Evolutionary conservation across 2,113 vertebrate genomes (phyloP).

Genomic region (Hydropotes inermis): DNA sequence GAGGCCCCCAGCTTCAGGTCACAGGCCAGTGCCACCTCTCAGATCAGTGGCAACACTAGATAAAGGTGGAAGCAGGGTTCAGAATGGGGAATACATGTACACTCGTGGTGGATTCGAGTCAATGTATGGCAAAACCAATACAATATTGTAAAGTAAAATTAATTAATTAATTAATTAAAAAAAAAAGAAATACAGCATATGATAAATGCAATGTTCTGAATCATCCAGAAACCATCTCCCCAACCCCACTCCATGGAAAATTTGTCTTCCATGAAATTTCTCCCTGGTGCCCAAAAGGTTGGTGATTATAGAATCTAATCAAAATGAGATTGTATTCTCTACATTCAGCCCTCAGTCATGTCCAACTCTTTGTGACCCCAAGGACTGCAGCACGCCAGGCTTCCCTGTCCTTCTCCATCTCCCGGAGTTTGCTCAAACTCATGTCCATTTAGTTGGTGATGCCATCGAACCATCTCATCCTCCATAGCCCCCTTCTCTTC

Average conservation of each 20-base stretch:
- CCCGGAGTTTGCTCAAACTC: neutral
- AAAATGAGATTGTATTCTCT: neutral
- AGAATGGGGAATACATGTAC: no score
- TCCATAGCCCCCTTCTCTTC: neutral
- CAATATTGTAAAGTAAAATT: no score
- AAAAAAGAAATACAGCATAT: neutral
- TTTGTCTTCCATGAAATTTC: neutral
- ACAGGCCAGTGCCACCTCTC: neutral
- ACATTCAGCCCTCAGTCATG: neutral
- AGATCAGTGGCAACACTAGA: neutral
- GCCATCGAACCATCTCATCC: neutral
- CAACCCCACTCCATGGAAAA: neutral
- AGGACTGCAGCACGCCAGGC: neutral
- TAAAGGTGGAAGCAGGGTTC: no score
- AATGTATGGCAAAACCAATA: no score
- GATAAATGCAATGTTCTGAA: neutral
- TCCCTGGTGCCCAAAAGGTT: neutral
- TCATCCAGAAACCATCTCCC: neutral
- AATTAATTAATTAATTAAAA: no score
- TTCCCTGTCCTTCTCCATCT: neutral
- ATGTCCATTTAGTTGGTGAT: neutral
- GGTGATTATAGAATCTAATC: neutral
- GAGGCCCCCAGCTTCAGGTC: neutral
- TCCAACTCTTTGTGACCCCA: neutral
- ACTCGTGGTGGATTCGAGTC: no score